These are phyloP conservation scores for Pachypanchax playfairii DNA, from an alignment of 2,113 vertebrate species.

Conservation along the genomic window DNA sequence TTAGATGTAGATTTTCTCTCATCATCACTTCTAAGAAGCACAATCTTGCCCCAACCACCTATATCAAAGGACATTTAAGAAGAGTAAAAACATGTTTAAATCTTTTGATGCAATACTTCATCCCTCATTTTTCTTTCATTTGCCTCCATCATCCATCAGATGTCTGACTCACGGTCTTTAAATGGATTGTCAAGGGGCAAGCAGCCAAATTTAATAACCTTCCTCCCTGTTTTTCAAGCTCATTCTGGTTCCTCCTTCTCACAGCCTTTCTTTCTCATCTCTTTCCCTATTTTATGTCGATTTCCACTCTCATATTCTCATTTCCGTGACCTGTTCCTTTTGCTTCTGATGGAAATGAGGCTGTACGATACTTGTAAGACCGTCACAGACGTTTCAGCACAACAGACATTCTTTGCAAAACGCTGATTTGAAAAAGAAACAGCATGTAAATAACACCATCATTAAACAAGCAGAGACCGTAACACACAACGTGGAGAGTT, in stretches of 20 bases:
- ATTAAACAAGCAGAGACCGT: conserved; percentile 9
- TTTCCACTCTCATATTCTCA: conserved; percentile 25
- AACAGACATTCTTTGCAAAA: conserved; percentile 22
- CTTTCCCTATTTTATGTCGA: conserved; percentile 15
- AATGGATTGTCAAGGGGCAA: conserved; percentile 30
- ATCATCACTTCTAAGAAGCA: conserved; percentile 16
- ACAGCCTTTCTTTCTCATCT: conserved; percentile 27
- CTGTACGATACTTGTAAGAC: conserved; percentile 29
- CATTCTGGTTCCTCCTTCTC: conserved; percentile 22
- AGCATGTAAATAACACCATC: conserved; percentile 23
- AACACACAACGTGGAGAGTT: neutral
- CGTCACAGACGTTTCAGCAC: conserved; percentile 42
- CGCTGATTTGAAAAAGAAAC: conserved; percentile 22
- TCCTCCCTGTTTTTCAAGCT: conserved; percentile 10
- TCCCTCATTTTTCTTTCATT: neutral
- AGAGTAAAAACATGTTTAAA: neutral
- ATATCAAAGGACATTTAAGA: conserved; percentile 3
- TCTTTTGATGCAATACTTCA: conserved; percentile 16
- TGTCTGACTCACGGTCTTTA: conserved; percentile 18
- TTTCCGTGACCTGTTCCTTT: neutral
- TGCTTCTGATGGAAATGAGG: conserved; percentile 35
- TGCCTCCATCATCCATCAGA: conserved; percentile 5
- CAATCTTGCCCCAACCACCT: conserved; percentile 29
- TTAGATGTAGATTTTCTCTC: conserved; percentile 23
- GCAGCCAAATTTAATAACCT: conserved; percentile 40